phyloP scores from a whole-genome alignment of 2,113 vertebrate species.

The Muscicapa adusta region DNA sequence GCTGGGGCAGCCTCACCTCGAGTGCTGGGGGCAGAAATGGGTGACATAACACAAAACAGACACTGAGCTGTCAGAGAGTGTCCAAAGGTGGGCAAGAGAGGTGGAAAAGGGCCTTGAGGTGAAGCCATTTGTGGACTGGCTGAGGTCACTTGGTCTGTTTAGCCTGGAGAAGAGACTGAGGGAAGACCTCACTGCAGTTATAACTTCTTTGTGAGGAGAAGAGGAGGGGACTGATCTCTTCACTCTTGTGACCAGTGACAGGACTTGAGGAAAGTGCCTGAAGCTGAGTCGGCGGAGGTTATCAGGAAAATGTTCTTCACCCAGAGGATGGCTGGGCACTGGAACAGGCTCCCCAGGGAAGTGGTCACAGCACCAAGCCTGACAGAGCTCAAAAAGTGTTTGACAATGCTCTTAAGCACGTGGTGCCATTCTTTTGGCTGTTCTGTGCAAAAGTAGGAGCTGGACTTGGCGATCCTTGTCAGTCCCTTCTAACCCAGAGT shows the following conservation, averaged over 20 bases:
- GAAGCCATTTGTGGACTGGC: accelerated
- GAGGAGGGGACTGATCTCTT: neutral
- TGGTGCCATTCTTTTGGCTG: neutral
- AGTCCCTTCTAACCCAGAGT: neutral
- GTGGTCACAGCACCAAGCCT: neutral
- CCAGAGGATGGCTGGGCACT: accelerated
- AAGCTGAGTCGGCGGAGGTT: neutral
- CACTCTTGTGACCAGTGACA: neutral
- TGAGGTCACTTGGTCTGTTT: neutral
- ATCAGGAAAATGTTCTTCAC: neutral
- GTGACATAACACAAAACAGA: accelerated
- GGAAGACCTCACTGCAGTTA: accelerated
- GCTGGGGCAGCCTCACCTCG: accelerated
- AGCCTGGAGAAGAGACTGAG: neutral
- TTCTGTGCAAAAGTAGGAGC: neutral
- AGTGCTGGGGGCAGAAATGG: too few species aligned
- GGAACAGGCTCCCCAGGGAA: neutral
- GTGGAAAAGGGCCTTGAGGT: neutral
- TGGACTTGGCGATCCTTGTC: too few species aligned
- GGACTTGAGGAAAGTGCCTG: neutral
- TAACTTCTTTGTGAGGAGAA: neutral
- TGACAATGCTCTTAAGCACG: neutral
- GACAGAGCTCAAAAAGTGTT: neutral
- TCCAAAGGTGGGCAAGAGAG: neutral
- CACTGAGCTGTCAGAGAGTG: accelerated